A percentile compares a stretch with the other conserved stretches of the same genome.
phyloP scores from a whole-genome alignment of 2,113 vertebrate species.

The Turdus rufiventris region DNA sequence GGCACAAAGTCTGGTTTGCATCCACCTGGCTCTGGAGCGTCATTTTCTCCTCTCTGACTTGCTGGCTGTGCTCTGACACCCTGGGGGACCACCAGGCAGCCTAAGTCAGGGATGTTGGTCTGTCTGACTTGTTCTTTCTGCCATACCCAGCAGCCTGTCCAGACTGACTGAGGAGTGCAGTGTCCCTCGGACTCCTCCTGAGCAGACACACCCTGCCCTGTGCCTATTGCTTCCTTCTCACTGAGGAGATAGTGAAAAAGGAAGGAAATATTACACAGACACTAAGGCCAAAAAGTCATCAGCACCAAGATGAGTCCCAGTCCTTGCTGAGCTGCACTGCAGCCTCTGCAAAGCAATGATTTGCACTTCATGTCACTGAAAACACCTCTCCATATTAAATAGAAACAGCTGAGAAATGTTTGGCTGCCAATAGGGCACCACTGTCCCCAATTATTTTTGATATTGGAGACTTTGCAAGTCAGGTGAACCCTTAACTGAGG shows the following conservation, averaged over 20 bases:
- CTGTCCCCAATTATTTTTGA: neutral
- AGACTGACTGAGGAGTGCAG: neutral
- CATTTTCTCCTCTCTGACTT: neutral
- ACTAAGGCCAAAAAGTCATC: neutral
- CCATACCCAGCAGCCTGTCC: neutral
- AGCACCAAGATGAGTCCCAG: neutral
- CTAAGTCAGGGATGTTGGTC: rapidly evolving
- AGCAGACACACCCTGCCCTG: neutral
- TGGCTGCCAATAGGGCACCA: rapidly evolving
- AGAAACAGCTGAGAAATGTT: neutral
- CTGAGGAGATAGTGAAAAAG: neutral
- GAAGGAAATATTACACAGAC: neutral
- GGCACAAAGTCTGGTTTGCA: neutral
- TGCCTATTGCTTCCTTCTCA: neutral
- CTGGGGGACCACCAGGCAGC: neutral
- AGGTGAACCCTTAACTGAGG: neutral
- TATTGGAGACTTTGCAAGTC: neutral
- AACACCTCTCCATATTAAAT: neutral
- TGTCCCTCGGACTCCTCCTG: no score
- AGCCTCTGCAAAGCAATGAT: neutral
- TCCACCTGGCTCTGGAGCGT: neutral
- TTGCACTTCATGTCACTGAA: neutral
- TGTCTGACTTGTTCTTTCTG: neutral
- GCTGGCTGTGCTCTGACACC: neutral
- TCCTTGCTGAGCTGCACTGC: neutral